Evolutionary conservation across 2,797 vertebrate species (phyloP), one percentile per base, ranked within the genome.

Genomic region (Tragopan temminckii): DNA sequence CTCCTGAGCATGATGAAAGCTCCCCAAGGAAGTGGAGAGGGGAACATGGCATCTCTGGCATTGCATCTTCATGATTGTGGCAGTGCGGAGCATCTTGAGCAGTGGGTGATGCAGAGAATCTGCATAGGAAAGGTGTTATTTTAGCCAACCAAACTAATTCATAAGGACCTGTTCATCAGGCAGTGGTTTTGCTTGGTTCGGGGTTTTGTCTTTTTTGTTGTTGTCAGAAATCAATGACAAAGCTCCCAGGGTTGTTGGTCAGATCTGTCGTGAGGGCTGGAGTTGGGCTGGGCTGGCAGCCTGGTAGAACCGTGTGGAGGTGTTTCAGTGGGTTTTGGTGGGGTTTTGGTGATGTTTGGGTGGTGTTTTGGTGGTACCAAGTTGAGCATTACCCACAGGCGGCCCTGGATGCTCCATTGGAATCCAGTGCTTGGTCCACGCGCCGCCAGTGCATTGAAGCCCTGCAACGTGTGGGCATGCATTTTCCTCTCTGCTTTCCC

Each of bases 131-230:
- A 9, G 33, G 3, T 0, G 0, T 50, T 11, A 1, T 43, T 62
- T 15, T 53, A 25, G 43, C 7, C 68, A 77, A 24, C 13, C 4
- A 6, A 7, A 11, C 4, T 23, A 29, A 71, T 35, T 57, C 24
- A 1, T 0, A 1, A 17, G 62, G 27, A 71, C 33, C 62, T 24
- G 21, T 63, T 87, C 0, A 0, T 17, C 0, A 0, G 50, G 29
- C 40, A 45, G 35, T 4, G 23, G 35, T 81, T 87, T 69, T 38
- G 23, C 40, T 2, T 61, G 23, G 42, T 42, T 36, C 7, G 33
- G 78, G 80, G 11, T 52, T 16, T 95, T 78, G 24, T 46, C 4
- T 3, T 66, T 27, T 61, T 7, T 69, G 76, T 31, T 7, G 31
- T 29, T 62, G 61, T 80, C 33, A 68, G 45, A 63, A 50, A 50